Percentiles rank a stretch among this genome's conserved stretches.
Evolutionary conservation across 2,888 invertebrate genomes (phyloP).

Genomic region (Mesochorus sp.): DNA sequence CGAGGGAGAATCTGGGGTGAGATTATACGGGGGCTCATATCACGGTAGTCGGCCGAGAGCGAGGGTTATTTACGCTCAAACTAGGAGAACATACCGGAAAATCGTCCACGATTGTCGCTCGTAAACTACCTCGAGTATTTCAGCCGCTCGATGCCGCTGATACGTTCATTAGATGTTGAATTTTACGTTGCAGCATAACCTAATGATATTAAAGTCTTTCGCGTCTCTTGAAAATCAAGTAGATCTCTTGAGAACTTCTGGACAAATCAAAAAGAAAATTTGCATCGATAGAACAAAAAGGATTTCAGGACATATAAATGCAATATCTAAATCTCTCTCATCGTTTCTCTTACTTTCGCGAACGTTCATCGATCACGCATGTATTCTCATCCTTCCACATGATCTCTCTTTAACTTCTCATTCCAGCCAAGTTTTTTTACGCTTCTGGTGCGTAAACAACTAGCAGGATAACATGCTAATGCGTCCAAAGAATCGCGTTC

Average conservation of each 20-base stretch:
- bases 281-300: too few relatives aligned
- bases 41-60: neutral
- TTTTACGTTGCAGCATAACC: too few relatives aligned
- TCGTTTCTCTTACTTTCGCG: too few relatives aligned
- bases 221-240: too few relatives aligned
- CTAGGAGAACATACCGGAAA: conserved; percentile 67
- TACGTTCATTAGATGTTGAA: neutral
- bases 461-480: conserved; percentile 78
- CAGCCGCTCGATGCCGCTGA: too few relatives aligned
- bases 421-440: conserved; percentile 69
- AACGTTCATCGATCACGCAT: too few relatives aligned
- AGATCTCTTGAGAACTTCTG: too few relatives aligned
- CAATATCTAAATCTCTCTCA: too few relatives aligned
- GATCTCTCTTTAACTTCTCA: conserved; percentile 26
- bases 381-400: neutral
- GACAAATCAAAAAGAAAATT: too few relatives aligned
- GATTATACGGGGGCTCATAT: neutral
- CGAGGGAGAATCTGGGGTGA: neutral
- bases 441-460: conserved; percentile 79
- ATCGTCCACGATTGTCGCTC: neutral
- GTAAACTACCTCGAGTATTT: neutral
- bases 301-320: too few relatives aligned
- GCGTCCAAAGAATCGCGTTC: conserved; percentile 40
- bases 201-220: too few relatives aligned
- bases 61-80: conserved; percentile 70